A percentile compares a stretch with the other conserved stretches of the same genome.
These are phyloP conservation scores for Delphinapterus leucas DNA, from an alignment of 2,113 vertebrate species.

Conservation along the genomic window DNA sequence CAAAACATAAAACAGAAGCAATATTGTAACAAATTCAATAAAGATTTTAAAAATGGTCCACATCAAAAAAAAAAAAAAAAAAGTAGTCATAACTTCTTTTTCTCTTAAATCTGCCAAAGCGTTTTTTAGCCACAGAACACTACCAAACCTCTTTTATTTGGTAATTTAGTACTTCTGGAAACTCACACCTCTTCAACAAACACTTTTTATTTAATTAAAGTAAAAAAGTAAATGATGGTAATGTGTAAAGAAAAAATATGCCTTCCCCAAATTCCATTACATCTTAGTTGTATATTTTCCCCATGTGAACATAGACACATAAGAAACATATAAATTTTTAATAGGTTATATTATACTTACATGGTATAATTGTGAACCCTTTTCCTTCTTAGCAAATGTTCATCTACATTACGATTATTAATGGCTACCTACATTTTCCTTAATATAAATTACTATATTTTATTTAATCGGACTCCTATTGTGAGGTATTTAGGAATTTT, in stretches of 20 bases:
- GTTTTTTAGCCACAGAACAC: not conserved
- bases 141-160: not conserved
- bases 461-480: not conserved
- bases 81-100: not conserved
- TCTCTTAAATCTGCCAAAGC: not conserved
- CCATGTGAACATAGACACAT: not conserved
- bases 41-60: too few relatives aligned
- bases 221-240: not conserved
- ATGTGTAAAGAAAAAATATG: not conserved
- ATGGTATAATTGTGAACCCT: not conserved
- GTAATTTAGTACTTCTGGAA: not conserved
- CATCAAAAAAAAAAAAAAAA: too few relatives aligned
- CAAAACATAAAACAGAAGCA: too few relatives aligned
- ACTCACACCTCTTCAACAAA: not conserved
- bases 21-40: too few relatives aligned
- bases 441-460: not conserved
- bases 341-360: not conserved
- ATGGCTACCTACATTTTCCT: not conserved
- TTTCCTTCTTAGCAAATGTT: slow-evolving; percentile 24
- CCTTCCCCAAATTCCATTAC: not conserved
- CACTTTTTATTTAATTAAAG: not conserved
- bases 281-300: not conserved
- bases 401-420: not conserved
- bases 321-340: not conserved
- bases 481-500: not conserved